phyloP scores from a whole-genome alignment of 2,113 vertebrate genomes.

The Cavia aperea region DNA sequence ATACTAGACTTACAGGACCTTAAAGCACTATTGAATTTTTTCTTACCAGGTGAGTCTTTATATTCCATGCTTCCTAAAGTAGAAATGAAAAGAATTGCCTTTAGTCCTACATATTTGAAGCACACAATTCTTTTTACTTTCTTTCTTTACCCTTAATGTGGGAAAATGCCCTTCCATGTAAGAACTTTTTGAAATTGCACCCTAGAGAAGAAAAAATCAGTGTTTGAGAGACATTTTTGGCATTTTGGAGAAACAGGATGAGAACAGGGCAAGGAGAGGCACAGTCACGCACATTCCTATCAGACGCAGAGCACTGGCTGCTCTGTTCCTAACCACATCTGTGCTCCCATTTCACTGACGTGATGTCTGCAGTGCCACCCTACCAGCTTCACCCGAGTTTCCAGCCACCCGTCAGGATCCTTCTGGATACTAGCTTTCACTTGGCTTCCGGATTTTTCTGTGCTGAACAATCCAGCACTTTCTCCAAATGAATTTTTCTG shows the following conservation, averaged over 20 bases:
- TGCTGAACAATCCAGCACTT: not conserved
- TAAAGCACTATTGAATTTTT: not conserved
- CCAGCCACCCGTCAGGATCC: not conserved
- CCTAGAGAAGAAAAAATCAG: not conserved
- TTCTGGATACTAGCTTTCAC: not conserved
- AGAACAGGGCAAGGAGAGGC: not conserved
- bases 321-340: not conserved
- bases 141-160: not conserved
- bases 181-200: not conserved
- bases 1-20: not conserved
- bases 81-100: not conserved
- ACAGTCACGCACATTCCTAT: too few species aligned
- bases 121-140: not conserved
- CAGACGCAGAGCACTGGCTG: not conserved
- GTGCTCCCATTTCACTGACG: fast-evolving
- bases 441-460: not conserved
- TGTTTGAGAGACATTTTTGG: not conserved
- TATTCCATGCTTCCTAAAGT: not conserved
- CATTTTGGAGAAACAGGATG: not conserved
- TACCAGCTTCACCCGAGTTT: not conserved
- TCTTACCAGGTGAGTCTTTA: not conserved
- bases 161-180: not conserved
- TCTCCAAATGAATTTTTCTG: not conserved
- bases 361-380: too few species aligned
- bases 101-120: not conserved